Conservation (phyloP, 2,888 invertebrate species). For the Diabrotica balteata region DNA sequence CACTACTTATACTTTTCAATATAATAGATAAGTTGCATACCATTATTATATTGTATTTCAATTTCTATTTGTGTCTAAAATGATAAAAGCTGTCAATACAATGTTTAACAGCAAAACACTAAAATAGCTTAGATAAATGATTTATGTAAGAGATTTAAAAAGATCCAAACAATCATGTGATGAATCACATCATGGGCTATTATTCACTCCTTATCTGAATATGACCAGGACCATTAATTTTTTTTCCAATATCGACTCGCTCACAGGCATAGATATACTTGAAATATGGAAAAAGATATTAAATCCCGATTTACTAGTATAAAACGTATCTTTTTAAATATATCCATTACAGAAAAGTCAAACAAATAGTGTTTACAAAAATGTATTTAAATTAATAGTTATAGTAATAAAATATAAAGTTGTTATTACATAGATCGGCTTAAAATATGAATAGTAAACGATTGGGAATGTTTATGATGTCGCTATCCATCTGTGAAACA, state of each 20-base stretch:
- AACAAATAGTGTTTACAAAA: too few species aligned
- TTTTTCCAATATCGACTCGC: conserved; percentile 17
- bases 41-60: not conserved
- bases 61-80: not conserved
- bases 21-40: too few species aligned
- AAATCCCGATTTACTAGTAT: not conserved
- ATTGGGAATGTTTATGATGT: too few species aligned
- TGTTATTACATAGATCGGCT: too few species aligned
- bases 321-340: too few species aligned
- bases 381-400: too few species aligned
- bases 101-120: not conserved
- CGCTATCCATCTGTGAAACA: too few species aligned
- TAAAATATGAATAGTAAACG: too few species aligned
- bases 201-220: conserved; percentile 20
- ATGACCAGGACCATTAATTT: conserved; percentile 20
- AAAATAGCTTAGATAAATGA: not conserved
- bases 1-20: too few species aligned
- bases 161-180: conserved; percentile 12
- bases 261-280: conserved; percentile 11
- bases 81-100: not conserved
- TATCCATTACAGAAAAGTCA: too few species aligned
- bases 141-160: conserved; percentile 8
- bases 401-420: too few species aligned
- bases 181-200: conserved; percentile 16
- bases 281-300: conserved; percentile 17